Percentiles rank a stretch among this genome's conserved stretches.
Conservation (phyloP, 2,797 vertebrate genomes). For the Rhynchonycteris naso region DNA sequence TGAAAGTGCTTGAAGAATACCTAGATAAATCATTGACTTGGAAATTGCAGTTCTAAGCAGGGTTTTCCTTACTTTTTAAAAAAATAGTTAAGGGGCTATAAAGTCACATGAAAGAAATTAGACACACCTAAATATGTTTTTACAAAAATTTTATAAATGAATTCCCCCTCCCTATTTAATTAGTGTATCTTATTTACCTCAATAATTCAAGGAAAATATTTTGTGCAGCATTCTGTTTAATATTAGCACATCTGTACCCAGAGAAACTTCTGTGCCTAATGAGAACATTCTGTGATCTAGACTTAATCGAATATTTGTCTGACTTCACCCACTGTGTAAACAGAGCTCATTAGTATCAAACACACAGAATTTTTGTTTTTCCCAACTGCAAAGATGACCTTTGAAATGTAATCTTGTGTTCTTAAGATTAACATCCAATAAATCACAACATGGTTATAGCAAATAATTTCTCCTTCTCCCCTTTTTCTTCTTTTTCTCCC, state of each 20-base stretch:
- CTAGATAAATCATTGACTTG: not conserved
- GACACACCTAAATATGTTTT: not conserved
- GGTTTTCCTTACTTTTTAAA: not conserved
- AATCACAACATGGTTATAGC: conserved; percentile 56
- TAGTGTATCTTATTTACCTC: conserved; percentile 23
- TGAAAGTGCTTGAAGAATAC: not conserved
- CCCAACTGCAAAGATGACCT: conserved; percentile 19
- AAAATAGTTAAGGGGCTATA: not conserved
- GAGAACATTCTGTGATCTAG: conserved; percentile 65
- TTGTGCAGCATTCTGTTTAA: conserved; percentile 10
- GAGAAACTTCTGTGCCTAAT: conserved; percentile 28
- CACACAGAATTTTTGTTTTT: conserved; percentile 51
- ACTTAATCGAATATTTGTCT: conserved; percentile 68
- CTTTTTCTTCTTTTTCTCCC: not conserved
- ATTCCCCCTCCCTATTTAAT: not conserved
- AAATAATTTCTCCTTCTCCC: not conserved
- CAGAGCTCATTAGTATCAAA: conserved; percentile 66
- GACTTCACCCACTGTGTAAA: conserved; percentile 49
- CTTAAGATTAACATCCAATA: conserved; percentile 63
- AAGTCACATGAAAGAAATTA: conserved; percentile 27
- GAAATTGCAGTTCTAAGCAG: not conserved
- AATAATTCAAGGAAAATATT: conserved; percentile 41
- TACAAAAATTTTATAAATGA: conserved; percentile 52
- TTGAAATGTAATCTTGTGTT: conserved; percentile 65
- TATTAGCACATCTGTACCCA: conserved; percentile 52